A percentile compares a stretch with the other conserved stretches of the same genome.
These are phyloP conservation scores for Bolborhynchus lineola DNA, from an alignment of 2,113 vertebrate species.

Conservation along the genomic window DNA sequence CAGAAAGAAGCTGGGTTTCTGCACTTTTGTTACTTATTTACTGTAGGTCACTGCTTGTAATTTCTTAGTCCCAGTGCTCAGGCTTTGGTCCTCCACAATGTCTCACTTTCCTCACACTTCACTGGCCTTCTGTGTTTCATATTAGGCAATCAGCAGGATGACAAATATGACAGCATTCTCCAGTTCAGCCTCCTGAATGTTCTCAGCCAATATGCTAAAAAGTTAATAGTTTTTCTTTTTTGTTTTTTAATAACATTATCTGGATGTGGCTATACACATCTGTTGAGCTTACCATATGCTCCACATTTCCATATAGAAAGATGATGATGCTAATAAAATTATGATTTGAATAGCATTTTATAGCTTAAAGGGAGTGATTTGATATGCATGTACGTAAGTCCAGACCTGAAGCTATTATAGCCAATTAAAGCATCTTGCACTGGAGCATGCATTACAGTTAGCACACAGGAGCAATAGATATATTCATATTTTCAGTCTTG, in stretches of 20 bases:
- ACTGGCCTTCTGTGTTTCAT: background rate
- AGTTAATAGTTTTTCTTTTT: slow-evolving; percentile 20
- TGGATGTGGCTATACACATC: background rate
- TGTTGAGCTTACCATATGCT: slow-evolving; percentile 29
- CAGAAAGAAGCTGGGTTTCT: background rate
- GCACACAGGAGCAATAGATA: background rate
- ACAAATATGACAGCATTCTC: background rate
- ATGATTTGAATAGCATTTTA: slow-evolving; percentile 40
- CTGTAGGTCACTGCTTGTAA: background rate
- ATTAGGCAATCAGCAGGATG: slow-evolving; percentile 39
- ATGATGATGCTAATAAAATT: slow-evolving; percentile 45
- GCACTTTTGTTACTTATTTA: background rate
- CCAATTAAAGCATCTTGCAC: slow-evolving; percentile 17
- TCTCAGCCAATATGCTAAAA: slow-evolving; percentile 2
- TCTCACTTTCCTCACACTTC: slow-evolving; percentile 5
- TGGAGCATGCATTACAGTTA: background rate
- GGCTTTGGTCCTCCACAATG: background rate
- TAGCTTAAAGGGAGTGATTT: slow-evolving; percentile 14
- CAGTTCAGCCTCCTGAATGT: slow-evolving; percentile 17
- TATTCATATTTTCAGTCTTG: slow-evolving; percentile 7
- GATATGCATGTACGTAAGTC: background rate
- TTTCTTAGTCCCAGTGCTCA: background rate
- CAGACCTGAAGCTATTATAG: slow-evolving; percentile 26
- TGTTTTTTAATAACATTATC: slow-evolving; percentile 3
- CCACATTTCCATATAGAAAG: slow-evolving; percentile 7